Percentiles rank a stretch among this genome's conserved stretches.
phyloP scores from a whole-genome alignment of 2,888 invertebrate species.

The Clivina fossor region DNA sequence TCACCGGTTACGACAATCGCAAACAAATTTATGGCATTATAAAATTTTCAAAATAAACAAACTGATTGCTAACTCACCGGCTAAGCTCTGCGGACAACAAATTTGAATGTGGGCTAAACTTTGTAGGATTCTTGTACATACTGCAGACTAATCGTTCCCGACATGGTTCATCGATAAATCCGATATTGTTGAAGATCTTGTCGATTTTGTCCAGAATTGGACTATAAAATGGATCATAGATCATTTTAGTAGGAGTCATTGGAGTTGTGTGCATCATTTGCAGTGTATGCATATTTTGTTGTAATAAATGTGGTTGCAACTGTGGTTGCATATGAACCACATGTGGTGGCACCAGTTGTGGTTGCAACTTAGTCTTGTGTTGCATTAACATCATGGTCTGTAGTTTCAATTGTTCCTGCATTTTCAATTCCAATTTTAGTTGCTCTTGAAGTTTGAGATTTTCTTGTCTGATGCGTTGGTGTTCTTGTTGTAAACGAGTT shows the following conservation, averaged over 20 bases:
- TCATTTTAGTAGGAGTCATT: constrained; percentile 41
- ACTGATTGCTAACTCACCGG: constrained; percentile 72
- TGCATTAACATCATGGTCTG: constrained; percentile 44
- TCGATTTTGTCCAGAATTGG: constrained; percentile 78
- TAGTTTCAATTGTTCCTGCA: constrained; percentile 51
- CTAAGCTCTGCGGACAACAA: constrained; percentile 83
- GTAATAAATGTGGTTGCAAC: not conserved
- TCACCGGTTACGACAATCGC: not conserved
- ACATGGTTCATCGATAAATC: constrained; percentile 71
- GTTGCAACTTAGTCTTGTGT: constrained; percentile 23
- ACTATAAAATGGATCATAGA: constrained; percentile 71
- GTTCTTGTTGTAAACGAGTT: constrained; percentile 51
- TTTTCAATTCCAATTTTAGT: constrained; percentile 49
- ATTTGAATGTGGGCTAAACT: constrained; percentile 84
- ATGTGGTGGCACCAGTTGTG: constrained; percentile 9
- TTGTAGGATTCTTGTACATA: constrained; percentile 80
- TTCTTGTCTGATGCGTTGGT: constrained; percentile 49
- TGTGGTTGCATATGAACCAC: constrained; percentile 33
- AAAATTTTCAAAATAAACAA: no score
- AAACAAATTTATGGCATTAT: constrained; percentile 1
- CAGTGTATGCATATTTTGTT: constrained; percentile 27
- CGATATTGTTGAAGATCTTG: constrained; percentile 68
- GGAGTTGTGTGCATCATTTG: constrained; percentile 43
- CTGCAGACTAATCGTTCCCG: constrained; percentile 79
- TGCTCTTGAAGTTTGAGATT: constrained; percentile 51